Conservation (phyloP, 2,113 vertebrate species). For the Prietella phreatophila region DNA sequence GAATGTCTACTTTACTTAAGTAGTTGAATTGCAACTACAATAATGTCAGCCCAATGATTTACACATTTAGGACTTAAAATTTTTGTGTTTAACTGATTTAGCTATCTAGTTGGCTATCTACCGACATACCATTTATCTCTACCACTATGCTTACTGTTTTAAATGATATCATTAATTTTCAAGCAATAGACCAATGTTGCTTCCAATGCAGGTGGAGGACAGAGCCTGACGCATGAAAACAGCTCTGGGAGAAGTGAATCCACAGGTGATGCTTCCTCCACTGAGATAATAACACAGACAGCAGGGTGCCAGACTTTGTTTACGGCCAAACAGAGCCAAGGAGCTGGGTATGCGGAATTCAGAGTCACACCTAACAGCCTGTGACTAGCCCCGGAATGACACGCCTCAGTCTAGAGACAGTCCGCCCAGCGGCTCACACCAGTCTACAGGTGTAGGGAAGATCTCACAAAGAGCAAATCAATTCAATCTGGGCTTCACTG, state of each 20-base stretch:
- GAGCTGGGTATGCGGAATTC: constrained; percentile 60
- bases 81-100: background rate
- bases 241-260: constrained; percentile 25
- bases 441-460: constrained; percentile 36
- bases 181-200: too few species aligned
- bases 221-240: background rate
- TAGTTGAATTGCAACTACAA: background rate
- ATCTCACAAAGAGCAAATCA: constrained; percentile 43
- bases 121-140: background rate
- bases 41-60: background rate
- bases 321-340: constrained; percentile 53
- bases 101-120: background rate
- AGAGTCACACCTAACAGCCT: constrained; percentile 62
- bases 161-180: background rate
- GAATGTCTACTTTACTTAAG: background rate
- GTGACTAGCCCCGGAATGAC: constrained; percentile 68
- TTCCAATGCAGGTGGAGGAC: too few species aligned
- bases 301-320: constrained; percentile 61
- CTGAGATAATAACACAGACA: constrained; percentile 63
- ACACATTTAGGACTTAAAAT: background rate
- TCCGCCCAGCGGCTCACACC: background rate
- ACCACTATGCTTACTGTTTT: background rate
- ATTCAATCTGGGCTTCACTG: constrained; percentile 35
- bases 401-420: constrained; percentile 55
- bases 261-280: constrained; percentile 28